These are phyloP conservation scores for Halocynthia aurantium DNA, from an alignment of 23 tunicate species.

Conservation along the genomic window DNA sequence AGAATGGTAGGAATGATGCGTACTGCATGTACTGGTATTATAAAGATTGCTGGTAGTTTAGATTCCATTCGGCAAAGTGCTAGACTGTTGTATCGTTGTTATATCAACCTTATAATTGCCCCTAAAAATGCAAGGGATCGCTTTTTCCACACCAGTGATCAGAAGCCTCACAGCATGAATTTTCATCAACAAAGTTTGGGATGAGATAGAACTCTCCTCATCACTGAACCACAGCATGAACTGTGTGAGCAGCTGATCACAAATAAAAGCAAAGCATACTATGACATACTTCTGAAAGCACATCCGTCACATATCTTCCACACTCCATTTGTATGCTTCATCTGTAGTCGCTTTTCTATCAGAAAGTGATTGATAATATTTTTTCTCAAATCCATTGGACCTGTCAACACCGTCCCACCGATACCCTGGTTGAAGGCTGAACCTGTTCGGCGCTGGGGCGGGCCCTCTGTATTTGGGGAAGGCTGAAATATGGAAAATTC, in stretches of 20 bases:
- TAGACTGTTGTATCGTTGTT: no score
- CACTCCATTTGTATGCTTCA: slow-evolving; percentile 85
- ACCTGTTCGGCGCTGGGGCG: slow-evolving; percentile 84
- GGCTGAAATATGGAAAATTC: slow-evolving; percentile 27
- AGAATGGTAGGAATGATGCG: no score
- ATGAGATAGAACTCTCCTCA: no score
- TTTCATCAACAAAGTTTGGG: no score
- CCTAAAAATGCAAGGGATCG: no score
- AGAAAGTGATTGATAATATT: slow-evolving; percentile 49
- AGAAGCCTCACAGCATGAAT: no score
- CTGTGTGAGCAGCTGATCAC: not conserved
- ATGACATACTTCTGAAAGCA: not conserved
- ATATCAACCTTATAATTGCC: no score
- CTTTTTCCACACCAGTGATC: no score
- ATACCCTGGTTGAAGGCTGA: slow-evolving; percentile 80
- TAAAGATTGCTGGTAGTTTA: no score
- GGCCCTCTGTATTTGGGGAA: slow-evolving; percentile 88
- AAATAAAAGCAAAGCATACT: not conserved
- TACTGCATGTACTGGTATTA: no score
- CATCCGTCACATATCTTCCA: slow-evolving; percentile 68
- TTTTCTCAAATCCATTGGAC: slow-evolving; percentile 84
- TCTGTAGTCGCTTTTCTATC: slow-evolving; percentile 54
- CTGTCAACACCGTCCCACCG: slow-evolving; percentile 99
- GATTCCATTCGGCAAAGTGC: no score
- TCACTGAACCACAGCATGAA: no score